Base-by-base conservation (phyloP, 2,888 invertebrate species). In the Thyatira batis region DNA sequence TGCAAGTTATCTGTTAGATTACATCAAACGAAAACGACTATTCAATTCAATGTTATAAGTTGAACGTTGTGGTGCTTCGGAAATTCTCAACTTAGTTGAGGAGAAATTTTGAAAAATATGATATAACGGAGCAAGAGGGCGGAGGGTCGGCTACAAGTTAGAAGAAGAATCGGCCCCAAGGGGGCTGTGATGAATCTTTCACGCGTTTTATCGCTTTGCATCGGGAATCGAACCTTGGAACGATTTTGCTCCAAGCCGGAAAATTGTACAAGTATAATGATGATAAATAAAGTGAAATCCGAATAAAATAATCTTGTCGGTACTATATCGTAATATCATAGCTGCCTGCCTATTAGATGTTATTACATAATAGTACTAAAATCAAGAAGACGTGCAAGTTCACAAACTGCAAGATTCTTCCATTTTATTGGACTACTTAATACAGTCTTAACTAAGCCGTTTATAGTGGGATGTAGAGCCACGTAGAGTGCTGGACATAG, bases 171-270 rank as follows among this genome's bases (percentile, higher is more conserved):
- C 76, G 87, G 74, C 77, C 90, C 84, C 88, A 64, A 58, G 87
- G 83, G 89, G 76, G 82, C 79, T 69, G 80, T 85, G 89, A 91
- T 90, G 90, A 90, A 90, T 89, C 88, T 88, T 88, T 87, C 84
- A 86, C 85, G 86, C 88, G 85, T 82, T 88, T 89, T 89, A 88
- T 88, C 88, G 87, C 79, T 82, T 80, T 80, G 82, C 82, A 86
- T 85, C 82, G 79, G 72, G 84, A 86, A 84, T 85, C 85, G 84
- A 87, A 87, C 81, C 82, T 77, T 69, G 63, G 67, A 76, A 66
- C 71, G 68, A 80, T 82, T 77, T 82, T 48, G 13, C 76, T 69
- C 69, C 65, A 65, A 58, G 52, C 67, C 57, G 58, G 58, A 58
- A 67, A 66, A 66, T 64, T 60, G 53, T 53, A 20, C 53, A 60